These are phyloP conservation scores for Romanogobio albipinnatus DNA, from an alignment of 2,113 vertebrate genomes.

Conservation along the genomic window DNA sequence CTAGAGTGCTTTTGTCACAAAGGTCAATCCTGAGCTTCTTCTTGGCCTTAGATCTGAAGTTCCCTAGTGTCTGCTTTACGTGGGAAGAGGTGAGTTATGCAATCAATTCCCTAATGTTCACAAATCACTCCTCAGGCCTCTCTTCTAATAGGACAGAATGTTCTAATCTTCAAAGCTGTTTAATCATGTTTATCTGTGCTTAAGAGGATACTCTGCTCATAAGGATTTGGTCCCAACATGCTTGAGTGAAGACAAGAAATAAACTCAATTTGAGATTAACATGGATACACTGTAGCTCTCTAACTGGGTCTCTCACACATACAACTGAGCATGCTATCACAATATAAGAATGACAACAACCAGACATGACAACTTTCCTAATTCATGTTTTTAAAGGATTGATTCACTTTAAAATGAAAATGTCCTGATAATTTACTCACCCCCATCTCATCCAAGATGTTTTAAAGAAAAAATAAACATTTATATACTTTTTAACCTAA, in stretches of 20 bases:
- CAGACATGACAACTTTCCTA: not conserved
- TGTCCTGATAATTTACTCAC: too few species aligned
- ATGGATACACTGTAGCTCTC: not conserved
- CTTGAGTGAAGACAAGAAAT: slow-evolving; percentile 17
- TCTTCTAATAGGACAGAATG: slow-evolving; percentile 7
- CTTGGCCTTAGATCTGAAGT: slow-evolving; percentile 19
- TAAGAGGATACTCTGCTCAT: slow-evolving; percentile 22
- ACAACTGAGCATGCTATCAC: not conserved
- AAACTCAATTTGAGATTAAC: slow-evolving; percentile 6
- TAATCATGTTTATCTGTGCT: slow-evolving; percentile 18
- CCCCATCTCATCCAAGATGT: too few species aligned
- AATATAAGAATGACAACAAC: not conserved
- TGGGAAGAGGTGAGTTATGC: slow-evolving; percentile 12
- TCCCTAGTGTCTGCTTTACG: not conserved
- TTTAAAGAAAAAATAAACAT: too few species aligned
- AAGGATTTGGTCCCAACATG: not conserved
- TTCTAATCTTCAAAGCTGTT: slow-evolving; percentile 19
- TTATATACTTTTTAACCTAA: too few species aligned
- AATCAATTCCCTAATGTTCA: not conserved
- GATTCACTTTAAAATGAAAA: too few species aligned
- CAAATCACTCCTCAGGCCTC: not conserved
- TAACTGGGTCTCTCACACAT: not conserved
- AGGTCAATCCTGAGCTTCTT: not conserved
- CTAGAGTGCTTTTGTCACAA: not conserved
- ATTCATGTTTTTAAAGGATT: not conserved